Percentiles rank a stretch among this genome's conserved stretches.
phyloP scores from a whole-genome alignment of 2,113 vertebrate genomes.

The Corynorhinus townsendii region DNA sequence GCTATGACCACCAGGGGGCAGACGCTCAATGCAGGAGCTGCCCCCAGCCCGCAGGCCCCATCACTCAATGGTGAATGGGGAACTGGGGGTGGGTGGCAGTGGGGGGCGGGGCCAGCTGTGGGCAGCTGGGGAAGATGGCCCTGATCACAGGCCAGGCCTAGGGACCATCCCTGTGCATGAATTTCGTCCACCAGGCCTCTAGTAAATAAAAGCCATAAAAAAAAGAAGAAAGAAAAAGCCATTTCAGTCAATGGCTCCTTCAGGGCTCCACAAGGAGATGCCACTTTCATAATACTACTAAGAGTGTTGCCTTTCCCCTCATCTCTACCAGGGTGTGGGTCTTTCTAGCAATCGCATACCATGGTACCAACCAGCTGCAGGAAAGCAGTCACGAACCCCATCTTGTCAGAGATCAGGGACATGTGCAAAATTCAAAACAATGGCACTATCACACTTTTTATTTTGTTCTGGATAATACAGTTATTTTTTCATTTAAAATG shows the following conservation, averaged over 20 bases:
- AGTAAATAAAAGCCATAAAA: too few species aligned
- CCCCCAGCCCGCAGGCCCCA: too few species aligned
- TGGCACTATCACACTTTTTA: background rate
- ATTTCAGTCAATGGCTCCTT: background rate
- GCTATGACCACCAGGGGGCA: too few species aligned
- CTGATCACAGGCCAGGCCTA: too few species aligned
- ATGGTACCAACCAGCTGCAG: background rate
- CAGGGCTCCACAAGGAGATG: background rate
- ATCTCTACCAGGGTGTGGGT: background rate
- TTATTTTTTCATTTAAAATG: background rate
- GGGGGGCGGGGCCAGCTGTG: accelerated
- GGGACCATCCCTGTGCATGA: too few species aligned
- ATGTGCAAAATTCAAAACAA: background rate
- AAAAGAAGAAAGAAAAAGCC: background rate
- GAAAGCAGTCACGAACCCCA: too few species aligned
- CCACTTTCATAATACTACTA: background rate
- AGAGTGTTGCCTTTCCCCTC: background rate
- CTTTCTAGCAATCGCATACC: too few species aligned
- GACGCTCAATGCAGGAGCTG: too few species aligned
- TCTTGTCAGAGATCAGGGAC: background rate
- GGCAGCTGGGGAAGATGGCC: too few species aligned
- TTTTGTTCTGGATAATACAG: background rate
- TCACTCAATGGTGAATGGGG: too few species aligned
- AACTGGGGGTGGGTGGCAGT: too few species aligned
- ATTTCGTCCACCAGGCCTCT: too few species aligned